These are phyloP conservation scores for Matsumyia berberina DNA, from an alignment of 2,888 invertebrate genomes.

Conservation along the genomic window DNA sequence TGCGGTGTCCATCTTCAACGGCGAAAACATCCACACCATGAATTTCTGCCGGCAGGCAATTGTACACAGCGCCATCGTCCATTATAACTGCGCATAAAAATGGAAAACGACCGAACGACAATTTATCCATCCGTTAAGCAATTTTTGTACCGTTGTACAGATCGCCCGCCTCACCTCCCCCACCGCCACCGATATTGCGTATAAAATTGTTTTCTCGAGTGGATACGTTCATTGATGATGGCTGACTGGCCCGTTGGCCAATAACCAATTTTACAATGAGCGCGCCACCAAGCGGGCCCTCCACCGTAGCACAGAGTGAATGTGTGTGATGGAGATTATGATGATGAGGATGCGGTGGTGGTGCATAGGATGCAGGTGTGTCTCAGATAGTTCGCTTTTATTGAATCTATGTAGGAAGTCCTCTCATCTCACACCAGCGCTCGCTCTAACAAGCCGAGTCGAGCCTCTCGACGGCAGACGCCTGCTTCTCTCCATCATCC, in stretches of 20 bases:
- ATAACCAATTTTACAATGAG: constrained; percentile 63
- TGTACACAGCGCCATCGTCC: constrained; percentile 75
- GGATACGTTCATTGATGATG: constrained; percentile 68
- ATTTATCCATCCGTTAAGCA: constrained; percentile 77
- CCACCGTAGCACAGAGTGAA: constrained; percentile 2
- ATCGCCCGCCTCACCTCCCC: not conserved
- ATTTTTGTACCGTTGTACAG: constrained; percentile 74
- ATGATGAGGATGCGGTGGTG: constrained; percentile 45
- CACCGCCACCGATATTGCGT: constrained; percentile 52
- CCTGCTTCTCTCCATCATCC: not conserved
- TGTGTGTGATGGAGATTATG: constrained; percentile 63
- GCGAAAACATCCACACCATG: constrained; percentile 51
- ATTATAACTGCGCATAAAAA: constrained; percentile 77
- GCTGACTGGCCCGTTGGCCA: constrained; percentile 59
- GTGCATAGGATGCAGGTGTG: constrained; percentile 73
- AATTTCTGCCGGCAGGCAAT: constrained; percentile 70
- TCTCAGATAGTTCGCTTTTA: constrained; percentile 59
- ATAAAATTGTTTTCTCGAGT: constrained; percentile 44
- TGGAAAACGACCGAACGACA: constrained; percentile 74
- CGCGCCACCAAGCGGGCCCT: constrained; percentile 9
- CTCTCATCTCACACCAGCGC: constrained; percentile 68
- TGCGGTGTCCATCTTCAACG: constrained; percentile 51
- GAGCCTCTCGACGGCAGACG: not conserved
- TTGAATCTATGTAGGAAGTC: constrained; percentile 76
- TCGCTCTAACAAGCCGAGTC: constrained; percentile 50